Evolutionary conservation across 2,888 invertebrate genomes (phyloP), one percentile per base, ranked within the genome.

Genomic region (Carabus problematicus): DNA sequence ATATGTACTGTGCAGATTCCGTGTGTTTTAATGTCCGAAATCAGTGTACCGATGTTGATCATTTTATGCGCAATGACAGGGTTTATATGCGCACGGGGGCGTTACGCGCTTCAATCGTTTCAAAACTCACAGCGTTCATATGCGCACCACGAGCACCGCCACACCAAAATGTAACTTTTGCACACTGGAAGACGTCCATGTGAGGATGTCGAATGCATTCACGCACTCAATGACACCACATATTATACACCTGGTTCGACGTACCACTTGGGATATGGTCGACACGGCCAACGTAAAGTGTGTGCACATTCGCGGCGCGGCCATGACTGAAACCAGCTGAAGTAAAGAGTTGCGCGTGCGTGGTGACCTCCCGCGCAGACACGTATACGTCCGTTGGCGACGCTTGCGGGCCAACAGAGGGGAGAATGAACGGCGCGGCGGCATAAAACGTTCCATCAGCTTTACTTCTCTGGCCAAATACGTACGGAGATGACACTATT

Each of bases 281-380:
- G 54, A 52, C 11, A 29, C 59, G 47, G 42, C 16, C 83, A 83
- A 83, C 82, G 83, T 82, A 83, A 81, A 83, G 82, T 83, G 83
- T 82, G 82, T 84, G 83, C 84, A 82, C 85, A 84, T 82, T 84
- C 84, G 82, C 79, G 80, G 45, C 56, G 80, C 82, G 83, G 85
- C 84, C 85, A 85, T 85, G 82, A 85, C 85, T 82, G 80, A 78
- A 78, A 80, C 82, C 68, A 80, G 81, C 81, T 81, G 83, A 45
- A 45, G 80, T 78, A 78, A 80, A 81, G 61, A 80, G 81, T 80
- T 81, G 83, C 83, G 84, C 84, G 84, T 83, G 84, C 83, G 84
- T 84, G 82, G 83, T 72, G 82, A 79, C 83, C 82, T 79, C 79
- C 82, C 82, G 82, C 72, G 70, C 64, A 72, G 52, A 68, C 59